Evolutionary conservation across 2,797 vertebrate genomes (phyloP), one percentile per base, ranked within the genome.

Genomic region (Pangasius larnaudii): DNA sequence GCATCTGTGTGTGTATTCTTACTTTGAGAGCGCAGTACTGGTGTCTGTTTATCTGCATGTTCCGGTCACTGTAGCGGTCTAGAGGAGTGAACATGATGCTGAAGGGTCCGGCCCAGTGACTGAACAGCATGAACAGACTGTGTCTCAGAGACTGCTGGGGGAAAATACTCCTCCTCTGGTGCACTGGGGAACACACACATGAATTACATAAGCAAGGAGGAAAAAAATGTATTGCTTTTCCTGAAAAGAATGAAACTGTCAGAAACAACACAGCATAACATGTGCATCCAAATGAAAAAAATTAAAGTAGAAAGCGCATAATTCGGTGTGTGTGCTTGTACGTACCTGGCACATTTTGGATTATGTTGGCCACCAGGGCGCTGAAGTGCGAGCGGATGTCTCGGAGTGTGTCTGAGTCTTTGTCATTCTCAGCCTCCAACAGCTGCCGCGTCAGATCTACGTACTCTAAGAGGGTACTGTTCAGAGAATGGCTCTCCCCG

Each of bases 11-110:
- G 56, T 79, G 49, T 27, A 19, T 84, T 71, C 79, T 79, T 97
- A 99, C 99, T 98, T 99, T 99, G 84, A 99, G 95, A 49, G 99
- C 98, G 93, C 98, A 99, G 96, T 99, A 99, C 75, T 99, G 98
- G 92, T 99, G 98, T 85, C 98, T 96, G 94, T 99, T 99, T 95
- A 99, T 99, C 94, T 98, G 97, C 97, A 98, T 99, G 94, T 99
- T 99, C 91, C 98, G 96, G 91, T 99, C 98, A 88, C 99, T 99
- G 96, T 99, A 99, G 95, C 98, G 97, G 95, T 99, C 98, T 91
- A 99, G 92, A 1, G 99, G 99, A 9, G 99, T 99, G 95, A 99
- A 99, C 99, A 99, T 99, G 93, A 99, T 99, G 95, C 98, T 99
- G 89, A 99, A 99, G 91, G 98, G 99, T n/a, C 99, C 98, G 0